phyloP scores from a whole-genome alignment of 1,140 invertebrate genomes.

The Drosophila willistoni region DNA sequence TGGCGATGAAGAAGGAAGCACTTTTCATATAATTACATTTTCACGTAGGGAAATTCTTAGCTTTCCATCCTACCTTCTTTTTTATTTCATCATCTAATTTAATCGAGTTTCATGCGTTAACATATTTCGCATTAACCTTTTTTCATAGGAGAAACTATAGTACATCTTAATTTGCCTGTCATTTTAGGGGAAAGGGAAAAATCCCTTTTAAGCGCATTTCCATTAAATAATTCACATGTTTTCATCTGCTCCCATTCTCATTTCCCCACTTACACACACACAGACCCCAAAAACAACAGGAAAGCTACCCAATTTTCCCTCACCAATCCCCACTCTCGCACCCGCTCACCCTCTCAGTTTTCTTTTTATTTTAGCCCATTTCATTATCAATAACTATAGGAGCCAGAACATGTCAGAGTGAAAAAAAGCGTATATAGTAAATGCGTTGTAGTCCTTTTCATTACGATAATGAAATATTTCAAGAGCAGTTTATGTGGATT shows the following conservation, averaged over 20 bases:
- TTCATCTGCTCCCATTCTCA: slow-evolving; percentile 2
- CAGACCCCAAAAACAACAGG: background rate
- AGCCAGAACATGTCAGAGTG: slow-evolving; percentile 25
- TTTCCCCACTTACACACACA: background rate
- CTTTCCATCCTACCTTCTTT: background rate
- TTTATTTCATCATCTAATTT: background rate
- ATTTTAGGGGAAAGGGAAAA: background rate
- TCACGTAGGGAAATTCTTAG: background rate
- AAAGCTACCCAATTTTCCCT: slow-evolving; percentile 11
- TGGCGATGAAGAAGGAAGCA: background rate
- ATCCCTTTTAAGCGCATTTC: slow-evolving; percentile 20
- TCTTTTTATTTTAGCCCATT: slow-evolving; percentile 36
- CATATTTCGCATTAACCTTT: slow-evolving; percentile 9
- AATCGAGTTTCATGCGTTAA: background rate
- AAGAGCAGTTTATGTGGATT: slow-evolving; percentile 79
- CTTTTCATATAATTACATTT: slow-evolving; percentile 3
- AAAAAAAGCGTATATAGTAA: slow-evolving; percentile 38
- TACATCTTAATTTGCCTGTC: slow-evolving; percentile 19
- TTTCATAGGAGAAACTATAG: slow-evolving; percentile 5
- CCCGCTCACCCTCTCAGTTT: background rate
- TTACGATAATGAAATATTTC: slow-evolving; percentile 80
- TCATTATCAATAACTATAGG: slow-evolving; percentile 61
- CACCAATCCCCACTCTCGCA: background rate
- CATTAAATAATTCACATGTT: slow-evolving; percentile 22
- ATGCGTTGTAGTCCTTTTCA: slow-evolving; percentile 72